A percentile compares a stretch with the other conserved stretches of the same genome.
phyloP scores from a whole-genome alignment of 2,113 vertebrate species.

The Cnemophilus loriae region DNA sequence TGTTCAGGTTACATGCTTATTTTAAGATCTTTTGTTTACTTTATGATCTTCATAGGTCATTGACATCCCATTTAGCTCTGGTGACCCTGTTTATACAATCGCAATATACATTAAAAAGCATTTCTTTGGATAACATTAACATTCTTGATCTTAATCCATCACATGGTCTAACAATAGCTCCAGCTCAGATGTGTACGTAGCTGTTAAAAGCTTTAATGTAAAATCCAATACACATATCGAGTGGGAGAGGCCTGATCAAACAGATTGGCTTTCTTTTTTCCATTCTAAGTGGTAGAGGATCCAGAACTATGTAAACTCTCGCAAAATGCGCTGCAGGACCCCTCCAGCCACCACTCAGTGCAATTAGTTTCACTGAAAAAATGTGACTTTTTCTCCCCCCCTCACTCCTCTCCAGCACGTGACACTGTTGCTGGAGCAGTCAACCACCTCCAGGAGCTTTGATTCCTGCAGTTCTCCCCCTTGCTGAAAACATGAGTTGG shows the following conservation, averaged over 20 bases:
- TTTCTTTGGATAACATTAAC: constrained; percentile 85
- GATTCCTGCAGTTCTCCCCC: not conserved
- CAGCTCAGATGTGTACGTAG: constrained; percentile 71
- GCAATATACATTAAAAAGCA: constrained; percentile 85
- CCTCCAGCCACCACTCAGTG: not conserved
- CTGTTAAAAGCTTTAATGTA: constrained; percentile 81
- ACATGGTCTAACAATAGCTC: constrained; percentile 79
- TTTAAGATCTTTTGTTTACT: constrained; percentile 87
- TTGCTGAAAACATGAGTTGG: not conserved
- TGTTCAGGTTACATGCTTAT: constrained; percentile 81
- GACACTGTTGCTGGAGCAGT: not conserved
- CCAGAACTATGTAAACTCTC: constrained; percentile 68
- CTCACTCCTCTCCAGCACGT: rapidly evolving
- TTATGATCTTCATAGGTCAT: constrained; percentile 83
- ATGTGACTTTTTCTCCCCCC: not conserved
- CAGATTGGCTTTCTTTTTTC: constrained; percentile 73
- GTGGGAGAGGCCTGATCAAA: constrained; percentile 77
- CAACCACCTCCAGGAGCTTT: not conserved
- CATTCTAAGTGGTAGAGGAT: constrained; percentile 64
- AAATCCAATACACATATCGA: constrained; percentile 70
- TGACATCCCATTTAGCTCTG: constrained; percentile 85
- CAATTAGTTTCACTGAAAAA: not conserved
- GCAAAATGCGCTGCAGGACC: not conserved
- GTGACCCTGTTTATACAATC: constrained; percentile 83
- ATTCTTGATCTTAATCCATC: constrained; percentile 84